Evolutionary conservation across 2,888 invertebrate genomes (phyloP).

Genomic region (Scotopteryx bipunctaria): DNA sequence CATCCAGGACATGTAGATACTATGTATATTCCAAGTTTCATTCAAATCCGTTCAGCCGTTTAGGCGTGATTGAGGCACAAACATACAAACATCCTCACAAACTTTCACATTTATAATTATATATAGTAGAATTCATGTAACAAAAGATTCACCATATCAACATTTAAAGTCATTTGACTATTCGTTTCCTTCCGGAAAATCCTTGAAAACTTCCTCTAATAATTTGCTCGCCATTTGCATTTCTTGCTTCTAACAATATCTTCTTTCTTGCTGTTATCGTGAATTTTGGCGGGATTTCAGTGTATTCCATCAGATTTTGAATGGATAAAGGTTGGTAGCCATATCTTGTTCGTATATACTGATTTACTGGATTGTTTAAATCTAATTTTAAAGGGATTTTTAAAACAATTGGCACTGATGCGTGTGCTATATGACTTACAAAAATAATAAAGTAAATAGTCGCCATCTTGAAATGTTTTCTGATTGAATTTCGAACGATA

Average conservation of each 20-base stretch:
- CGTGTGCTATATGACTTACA: constrained; percentile 8
- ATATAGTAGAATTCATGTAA: too few species aligned
- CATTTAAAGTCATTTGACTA: constrained; percentile 4
- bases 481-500: not conserved
- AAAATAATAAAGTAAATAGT: constrained; percentile 14
- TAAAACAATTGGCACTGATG: constrained; percentile 28
- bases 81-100: too few species aligned
- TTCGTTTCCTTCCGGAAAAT: constrained; percentile 35
- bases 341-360: constrained; percentile 41
- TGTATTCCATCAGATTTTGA: constrained; percentile 41
- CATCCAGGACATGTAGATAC: too few species aligned
- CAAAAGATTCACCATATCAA: too few species aligned
- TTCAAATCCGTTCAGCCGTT: too few species aligned
- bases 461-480: constrained; percentile 25
- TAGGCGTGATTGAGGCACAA: too few species aligned
- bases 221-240: constrained; percentile 19
- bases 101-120: too few species aligned
- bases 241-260: constrained; percentile 24
- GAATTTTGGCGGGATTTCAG: constrained; percentile 42
- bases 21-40: too few species aligned
- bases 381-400: constrained; percentile 34
- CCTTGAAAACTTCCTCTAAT: constrained; percentile 33
- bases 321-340: constrained; percentile 41
- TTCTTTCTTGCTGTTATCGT: constrained; percentile 26
- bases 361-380: constrained; percentile 35